A percentile compares a stretch with the other conserved stretches of the same genome.
Conservation (phyloP, 2,888 invertebrate genomes). For the Bembecia ichneumoniformis region DNA sequence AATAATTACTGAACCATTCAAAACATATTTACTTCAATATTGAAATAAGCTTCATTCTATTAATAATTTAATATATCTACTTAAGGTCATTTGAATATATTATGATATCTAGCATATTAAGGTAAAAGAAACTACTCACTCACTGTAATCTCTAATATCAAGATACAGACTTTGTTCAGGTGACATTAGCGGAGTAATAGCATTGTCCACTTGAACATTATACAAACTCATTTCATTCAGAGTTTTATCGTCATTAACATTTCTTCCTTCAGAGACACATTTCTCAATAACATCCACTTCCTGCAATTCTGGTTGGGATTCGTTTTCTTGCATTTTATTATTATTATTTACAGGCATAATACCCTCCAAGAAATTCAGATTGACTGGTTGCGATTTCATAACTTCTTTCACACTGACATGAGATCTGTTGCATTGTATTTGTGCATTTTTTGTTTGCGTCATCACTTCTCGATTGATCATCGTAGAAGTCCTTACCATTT, state of each 20-base stretch:
- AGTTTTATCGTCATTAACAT: constrained; percentile 46
- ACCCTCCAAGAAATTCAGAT: constrained; percentile 58
- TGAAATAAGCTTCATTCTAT: background rate
- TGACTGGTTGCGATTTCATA: constrained; percentile 34
- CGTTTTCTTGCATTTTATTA: constrained; percentile 11
- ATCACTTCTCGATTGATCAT: constrained; percentile 52
- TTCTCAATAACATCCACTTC: background rate
- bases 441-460: constrained; percentile 43
- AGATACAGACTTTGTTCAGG: constrained; percentile 61
- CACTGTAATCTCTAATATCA: constrained; percentile 62
- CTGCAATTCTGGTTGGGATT: background rate
- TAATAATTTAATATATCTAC: background rate
- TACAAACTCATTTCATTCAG: constrained; percentile 58
- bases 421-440: constrained; percentile 57
- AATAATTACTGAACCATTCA: no score
- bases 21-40: background rate
- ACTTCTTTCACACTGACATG: constrained; percentile 59
- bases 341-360: constrained; percentile 33
- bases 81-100: background rate
- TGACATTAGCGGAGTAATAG: constrained; percentile 57
- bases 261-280: constrained; percentile 5
- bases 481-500: constrained; percentile 69
- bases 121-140: constrained; percentile 34
- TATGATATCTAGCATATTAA: background rate
- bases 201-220: constrained; percentile 61